Base-by-base conservation (phyloP, 2,113 vertebrate genomes). In the Phalacrocorax pelagicus region DNA sequence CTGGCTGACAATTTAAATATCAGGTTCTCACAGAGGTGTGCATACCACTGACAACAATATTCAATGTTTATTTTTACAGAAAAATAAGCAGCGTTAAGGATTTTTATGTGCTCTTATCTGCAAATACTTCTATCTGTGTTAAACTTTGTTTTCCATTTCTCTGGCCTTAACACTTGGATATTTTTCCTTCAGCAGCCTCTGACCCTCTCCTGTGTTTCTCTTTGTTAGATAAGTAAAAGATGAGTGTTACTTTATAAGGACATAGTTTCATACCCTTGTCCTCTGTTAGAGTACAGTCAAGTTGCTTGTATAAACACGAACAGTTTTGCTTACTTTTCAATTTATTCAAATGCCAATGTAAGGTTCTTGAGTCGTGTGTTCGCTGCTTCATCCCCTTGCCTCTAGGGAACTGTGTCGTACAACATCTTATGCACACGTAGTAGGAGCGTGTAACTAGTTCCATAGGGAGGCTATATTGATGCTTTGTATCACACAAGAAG, bases 231-330 rank as follows among this genome's bases (percentile, higher is more conserved):
- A 97, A 97, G 96, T 96, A 94, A 97, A 96, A 96, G 95, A 96
- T 97, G 96, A 97, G 94, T 8, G 55, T 97, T 96, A 96, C 97
- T 97, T 97, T 97, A 97, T 97, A 97, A 97, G 97, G 97, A 78
- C 94, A 97, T 97, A 67, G 81, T 95, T 97, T 96, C 86, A 55
- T 96, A 94, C 81, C 63, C 92, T 86, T 94, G 92, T 96, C 82
- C 81, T 97, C 95, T 83, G 84, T 78, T 91, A 96, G 61, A 94
- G 79, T 59, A 67, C 95, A 96, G 86, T 96, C 84, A 51, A 96
- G 88, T 97, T 94, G 90, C 92, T 97, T 94, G 47, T 97, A 92
- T 97, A 97, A 97, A 97, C 95, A 97, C 0, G 77, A 70, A 73
- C 15, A 32, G 74, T 96, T 96, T 94, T 94, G 92, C 96, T 97